Conservation (phyloP, 2,797 vertebrate species). For the Scarus forsteni region DNA sequence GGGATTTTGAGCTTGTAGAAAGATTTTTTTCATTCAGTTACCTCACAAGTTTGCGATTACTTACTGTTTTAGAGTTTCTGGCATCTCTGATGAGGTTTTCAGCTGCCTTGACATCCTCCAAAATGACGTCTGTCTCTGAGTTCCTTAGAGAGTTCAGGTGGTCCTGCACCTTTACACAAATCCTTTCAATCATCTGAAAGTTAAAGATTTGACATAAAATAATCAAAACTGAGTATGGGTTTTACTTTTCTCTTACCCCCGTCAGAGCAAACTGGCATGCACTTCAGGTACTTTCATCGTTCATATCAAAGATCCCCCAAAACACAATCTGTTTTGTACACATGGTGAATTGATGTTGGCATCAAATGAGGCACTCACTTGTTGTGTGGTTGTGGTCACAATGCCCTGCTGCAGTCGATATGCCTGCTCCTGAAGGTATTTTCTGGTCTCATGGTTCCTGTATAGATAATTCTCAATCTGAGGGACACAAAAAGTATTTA, state of each 20-base stretch:
- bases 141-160: conserved; percentile 96
- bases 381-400: conserved; percentile 97
- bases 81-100: conserved; percentile 95
- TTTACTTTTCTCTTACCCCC: no score
- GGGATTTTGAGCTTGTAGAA: neutral
- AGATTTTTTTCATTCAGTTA: neutral
- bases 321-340: no score
- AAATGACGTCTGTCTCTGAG: conserved; percentile 87
- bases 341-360: no score
- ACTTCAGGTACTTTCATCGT: neutral
- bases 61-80: conserved; percentile 97
- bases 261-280: neutral
- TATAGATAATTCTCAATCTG: conserved; percentile 98
- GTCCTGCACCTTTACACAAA: conserved; percentile 98
- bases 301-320: no score
- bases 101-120: conserved; percentile 92
- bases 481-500: neutral
- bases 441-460: conserved; percentile 96
- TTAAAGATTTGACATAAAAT: conserved; percentile 1
- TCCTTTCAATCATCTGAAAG: conserved; percentile 95
- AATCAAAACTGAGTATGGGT: no score
- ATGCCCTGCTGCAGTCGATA: conserved; percentile 98
- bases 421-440: conserved; percentile 96
- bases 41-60: conserved; percentile 24
- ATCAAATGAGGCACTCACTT: conserved; percentile 83